Percentiles rank a stretch among this genome's conserved stretches.
Conservation (phyloP, 2,797 vertebrate species). For the Cottoperca gobio region DNA sequence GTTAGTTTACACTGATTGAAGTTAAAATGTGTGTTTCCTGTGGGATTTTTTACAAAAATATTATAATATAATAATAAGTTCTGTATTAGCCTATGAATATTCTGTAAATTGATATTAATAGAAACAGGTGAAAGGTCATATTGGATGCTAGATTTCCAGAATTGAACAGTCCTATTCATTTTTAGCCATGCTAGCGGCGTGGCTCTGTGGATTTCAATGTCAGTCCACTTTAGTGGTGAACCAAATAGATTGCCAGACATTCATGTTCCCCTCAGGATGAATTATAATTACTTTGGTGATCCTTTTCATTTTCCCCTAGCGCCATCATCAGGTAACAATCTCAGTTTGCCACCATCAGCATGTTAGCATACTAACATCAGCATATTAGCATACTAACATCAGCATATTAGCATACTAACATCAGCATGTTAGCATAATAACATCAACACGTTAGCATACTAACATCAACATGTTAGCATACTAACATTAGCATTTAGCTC, state of each 20-base stretch:
- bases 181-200: neutral
- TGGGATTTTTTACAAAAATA: no score
- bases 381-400: no score
- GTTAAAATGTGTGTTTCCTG: no score
- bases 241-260: neutral
- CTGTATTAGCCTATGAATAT: neutral
- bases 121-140: neutral
- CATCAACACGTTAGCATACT: no score
- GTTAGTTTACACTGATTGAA: no score
- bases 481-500: neutral
- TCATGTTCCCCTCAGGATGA: no score
- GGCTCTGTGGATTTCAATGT: neutral
- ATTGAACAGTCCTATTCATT: neutral
- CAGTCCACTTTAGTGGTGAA: neutral
- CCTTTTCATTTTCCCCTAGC: neutral
- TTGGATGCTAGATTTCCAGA: neutral
- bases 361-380: no score
- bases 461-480: no score
- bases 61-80: neutral
- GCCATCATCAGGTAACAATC: no score
- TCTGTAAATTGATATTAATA: no score
- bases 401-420: neutral
- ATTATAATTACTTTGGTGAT: neutral
- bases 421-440: no score
- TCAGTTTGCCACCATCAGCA: no score